Percentiles rank a stretch among this genome's conserved stretches.
Evolutionary conservation across 2,113 vertebrate genomes (phyloP).

Genomic region (Parus major): DNA sequence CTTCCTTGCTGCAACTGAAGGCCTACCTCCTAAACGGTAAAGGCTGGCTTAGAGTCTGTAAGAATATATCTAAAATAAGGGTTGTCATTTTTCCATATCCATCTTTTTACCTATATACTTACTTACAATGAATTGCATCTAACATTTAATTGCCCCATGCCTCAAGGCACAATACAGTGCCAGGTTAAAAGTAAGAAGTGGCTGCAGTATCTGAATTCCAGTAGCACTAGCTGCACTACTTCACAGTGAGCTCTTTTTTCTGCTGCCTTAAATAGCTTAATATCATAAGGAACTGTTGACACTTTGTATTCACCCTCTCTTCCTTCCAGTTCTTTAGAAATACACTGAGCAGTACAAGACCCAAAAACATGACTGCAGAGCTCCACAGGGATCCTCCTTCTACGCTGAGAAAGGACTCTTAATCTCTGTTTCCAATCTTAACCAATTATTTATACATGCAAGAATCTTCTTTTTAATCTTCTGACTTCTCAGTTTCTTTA

Average conservation of each 20-base stretch:
- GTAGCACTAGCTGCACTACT: neutral
- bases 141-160: neutral
- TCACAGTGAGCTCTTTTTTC: neutral
- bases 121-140: neutral
- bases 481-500: neutral
- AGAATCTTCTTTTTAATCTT: slow-evolving; percentile 25
- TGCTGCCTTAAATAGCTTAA: slow-evolving; percentile 7
- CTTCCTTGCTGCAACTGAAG: neutral
- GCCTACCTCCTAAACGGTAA: neutral
- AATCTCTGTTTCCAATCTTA: slow-evolving; percentile 17
- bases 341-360: neutral
- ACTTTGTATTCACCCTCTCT: neutral
- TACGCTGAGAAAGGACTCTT: neutral
- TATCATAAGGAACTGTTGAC: slow-evolving; percentile 9
- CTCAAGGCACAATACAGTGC: neutral
- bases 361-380: neutral
- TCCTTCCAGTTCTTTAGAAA: slow-evolving; percentile 2
- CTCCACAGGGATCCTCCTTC: neutral
- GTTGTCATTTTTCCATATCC: neutral
- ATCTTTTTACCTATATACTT: neutral
- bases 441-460: slow-evolving; percentile 25
- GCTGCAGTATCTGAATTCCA: neutral
- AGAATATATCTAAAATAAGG: neutral
- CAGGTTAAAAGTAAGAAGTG: neutral
- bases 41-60: neutral